phyloP scores from a whole-genome alignment of 2,113 vertebrate genomes.

The Illadopsis cleaveri region DNA sequence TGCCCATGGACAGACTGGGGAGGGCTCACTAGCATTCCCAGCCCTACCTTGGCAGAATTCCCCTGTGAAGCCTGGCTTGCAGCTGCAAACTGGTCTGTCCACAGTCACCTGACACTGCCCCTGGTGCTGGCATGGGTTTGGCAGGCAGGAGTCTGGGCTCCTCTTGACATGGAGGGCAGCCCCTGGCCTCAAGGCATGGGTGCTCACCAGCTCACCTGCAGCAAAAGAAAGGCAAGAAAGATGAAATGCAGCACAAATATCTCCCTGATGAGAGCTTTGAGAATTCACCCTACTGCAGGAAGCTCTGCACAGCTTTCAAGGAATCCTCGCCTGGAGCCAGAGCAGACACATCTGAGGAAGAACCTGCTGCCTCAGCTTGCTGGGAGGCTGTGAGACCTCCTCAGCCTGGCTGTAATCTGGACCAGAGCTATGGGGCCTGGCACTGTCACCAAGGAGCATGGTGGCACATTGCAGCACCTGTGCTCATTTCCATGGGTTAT shows the following conservation, averaged over 20 bases:
- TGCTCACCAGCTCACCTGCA: background rate
- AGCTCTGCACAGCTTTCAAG: background rate
- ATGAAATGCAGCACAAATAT: background rate
- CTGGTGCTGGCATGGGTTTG: constrained; percentile 44
- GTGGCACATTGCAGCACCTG: background rate
- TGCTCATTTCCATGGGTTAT: background rate
- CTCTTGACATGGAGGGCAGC: background rate
- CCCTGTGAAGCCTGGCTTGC: constrained; percentile 57
- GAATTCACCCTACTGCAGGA: background rate
- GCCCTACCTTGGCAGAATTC: constrained; percentile 48
- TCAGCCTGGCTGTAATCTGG: background rate
- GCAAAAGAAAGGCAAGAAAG: background rate
- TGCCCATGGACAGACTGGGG: background rate
- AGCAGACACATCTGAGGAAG: background rate
- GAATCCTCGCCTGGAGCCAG: rapidly evolving
- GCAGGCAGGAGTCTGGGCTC: background rate
- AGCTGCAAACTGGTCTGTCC: constrained; percentile 10
- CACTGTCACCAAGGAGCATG: background rate
- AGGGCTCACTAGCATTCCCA: background rate
- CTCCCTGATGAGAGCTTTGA: rapidly evolving
- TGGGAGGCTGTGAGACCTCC: background rate
- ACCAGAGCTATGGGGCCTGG: background rate
- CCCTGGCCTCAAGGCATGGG: rapidly evolving
- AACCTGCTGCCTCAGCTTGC: background rate
- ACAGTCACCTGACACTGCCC: background rate